Conservation (phyloP, 30 jellyfish, hydroid and myxozoan genomes). For the Turritopsis dohrnii region DNA sequence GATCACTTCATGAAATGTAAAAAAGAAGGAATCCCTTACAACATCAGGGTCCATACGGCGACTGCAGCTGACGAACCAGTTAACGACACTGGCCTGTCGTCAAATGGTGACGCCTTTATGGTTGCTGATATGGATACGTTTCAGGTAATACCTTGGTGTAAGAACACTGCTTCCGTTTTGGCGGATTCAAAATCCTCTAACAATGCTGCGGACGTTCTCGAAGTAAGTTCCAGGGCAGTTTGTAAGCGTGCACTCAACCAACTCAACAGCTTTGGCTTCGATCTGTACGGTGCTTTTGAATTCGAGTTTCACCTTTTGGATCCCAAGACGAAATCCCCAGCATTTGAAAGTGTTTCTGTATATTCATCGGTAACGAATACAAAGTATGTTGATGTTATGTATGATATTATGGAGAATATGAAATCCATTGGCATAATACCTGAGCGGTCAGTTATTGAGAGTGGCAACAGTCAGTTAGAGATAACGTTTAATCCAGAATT, state of each 20-base stretch:
- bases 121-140: conserved; percentile 22
- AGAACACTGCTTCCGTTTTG: conserved; percentile 17
- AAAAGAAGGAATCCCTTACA: neutral
- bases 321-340: neutral
- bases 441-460: conserved; percentile 20
- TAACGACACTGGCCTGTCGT: neutral
- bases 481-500: conserved; percentile 22
- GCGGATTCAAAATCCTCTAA: neutral
- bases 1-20: neutral
- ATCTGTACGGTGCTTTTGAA: conserved; percentile 26
- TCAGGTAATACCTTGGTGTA: conserved; percentile 17
- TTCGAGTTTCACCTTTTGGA: conserved; percentile 26
- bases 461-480: conserved; percentile 30
- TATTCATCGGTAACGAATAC: neutral
- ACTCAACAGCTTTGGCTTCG: neutral
- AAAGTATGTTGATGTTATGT: neutral
- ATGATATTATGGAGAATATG: conserved; percentile 14
- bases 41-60: neutral
- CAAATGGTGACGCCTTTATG: neutral
- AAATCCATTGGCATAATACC: conserved; percentile 21
- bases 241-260: conserved; percentile 10
- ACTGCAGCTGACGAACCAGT: neutral
- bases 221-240: neutral
- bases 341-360: neutral
- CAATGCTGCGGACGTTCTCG: neutral